phyloP scores from a whole-genome alignment of 2,113 vertebrate species.

The Sebastes schlegelii region DNA sequence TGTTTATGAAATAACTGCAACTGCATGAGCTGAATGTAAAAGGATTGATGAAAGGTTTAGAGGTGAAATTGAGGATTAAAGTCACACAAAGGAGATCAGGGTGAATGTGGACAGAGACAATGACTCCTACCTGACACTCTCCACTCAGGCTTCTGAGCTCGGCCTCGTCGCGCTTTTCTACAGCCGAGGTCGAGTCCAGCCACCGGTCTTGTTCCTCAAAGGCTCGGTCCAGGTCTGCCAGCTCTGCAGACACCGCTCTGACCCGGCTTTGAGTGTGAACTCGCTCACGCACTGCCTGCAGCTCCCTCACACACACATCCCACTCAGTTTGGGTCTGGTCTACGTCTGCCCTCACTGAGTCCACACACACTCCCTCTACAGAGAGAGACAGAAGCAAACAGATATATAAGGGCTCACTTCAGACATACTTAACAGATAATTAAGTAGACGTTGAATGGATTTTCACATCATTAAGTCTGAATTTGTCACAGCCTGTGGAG shows the following conservation, averaged over 20 bases:
- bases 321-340: constrained; percentile 85
- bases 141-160: constrained; percentile 76
- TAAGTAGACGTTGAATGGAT: neutral
- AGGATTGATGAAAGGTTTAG: neutral
- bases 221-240: constrained; percentile 82
- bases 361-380: constrained; percentile 81
- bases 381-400: constrained; percentile 7
- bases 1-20: neutral
- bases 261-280: constrained; percentile 86
- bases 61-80: constrained; percentile 5
- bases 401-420: neutral
- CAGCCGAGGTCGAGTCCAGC: constrained; percentile 63
- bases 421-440: neutral
- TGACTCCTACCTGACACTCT: constrained; percentile 86
- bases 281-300: constrained; percentile 84
- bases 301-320: constrained; percentile 80
- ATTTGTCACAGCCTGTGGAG: neutral
- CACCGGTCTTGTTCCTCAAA: constrained; percentile 86
- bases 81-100: constrained; percentile 6
- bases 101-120: neutral
- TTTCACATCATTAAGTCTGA: neutral
- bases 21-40: neutral
- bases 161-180: constrained; percentile 53
- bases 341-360: constrained; percentile 74
- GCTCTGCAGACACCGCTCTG: constrained; percentile 82